Conservation (phyloP, 2,113 vertebrate species). For the Paratilapia polleni region DNA sequence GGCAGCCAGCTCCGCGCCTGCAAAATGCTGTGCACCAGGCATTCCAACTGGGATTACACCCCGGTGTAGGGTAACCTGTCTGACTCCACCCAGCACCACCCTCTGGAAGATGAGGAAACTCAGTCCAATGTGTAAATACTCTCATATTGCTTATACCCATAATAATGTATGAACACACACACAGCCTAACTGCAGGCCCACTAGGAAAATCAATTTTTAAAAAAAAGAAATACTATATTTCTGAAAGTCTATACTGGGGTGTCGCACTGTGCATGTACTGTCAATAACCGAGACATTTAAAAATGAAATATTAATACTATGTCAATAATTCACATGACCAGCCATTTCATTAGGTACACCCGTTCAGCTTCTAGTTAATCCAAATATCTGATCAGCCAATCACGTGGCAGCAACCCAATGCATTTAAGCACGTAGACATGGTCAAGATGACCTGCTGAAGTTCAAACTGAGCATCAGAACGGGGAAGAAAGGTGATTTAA, state of each 20-base stretch:
- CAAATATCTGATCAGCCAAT: no score
- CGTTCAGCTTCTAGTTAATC: no score
- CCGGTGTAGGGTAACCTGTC: conserved; percentile 54
- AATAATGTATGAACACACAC: neutral
- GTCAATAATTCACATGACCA: rapidly evolving
- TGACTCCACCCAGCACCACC: conserved; percentile 37
- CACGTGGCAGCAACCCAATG: no score
- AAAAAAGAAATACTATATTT: neutral
- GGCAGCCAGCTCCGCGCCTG: conserved; percentile 21
- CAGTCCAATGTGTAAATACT: conserved; percentile 9
- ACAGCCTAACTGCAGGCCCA: neutral
- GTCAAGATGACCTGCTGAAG: no score
- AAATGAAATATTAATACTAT: neutral
- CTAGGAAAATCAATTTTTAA: neutral
- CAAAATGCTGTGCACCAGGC: conserved; percentile 24
- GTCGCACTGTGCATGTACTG: neutral
- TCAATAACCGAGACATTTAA: neutral
- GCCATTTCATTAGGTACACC: no score
- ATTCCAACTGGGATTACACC: conserved; percentile 58
- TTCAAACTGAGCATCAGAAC: no score
- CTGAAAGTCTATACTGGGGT: rapidly evolving
- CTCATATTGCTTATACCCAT: neutral
- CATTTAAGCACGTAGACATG: no score
- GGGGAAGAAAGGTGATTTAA: no score
- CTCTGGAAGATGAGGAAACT: neutral